Evolutionary conservation across 2,888 invertebrate species (phyloP), one percentile per base, ranked within the genome.

Genomic region (Bellardia pandia): DNA sequence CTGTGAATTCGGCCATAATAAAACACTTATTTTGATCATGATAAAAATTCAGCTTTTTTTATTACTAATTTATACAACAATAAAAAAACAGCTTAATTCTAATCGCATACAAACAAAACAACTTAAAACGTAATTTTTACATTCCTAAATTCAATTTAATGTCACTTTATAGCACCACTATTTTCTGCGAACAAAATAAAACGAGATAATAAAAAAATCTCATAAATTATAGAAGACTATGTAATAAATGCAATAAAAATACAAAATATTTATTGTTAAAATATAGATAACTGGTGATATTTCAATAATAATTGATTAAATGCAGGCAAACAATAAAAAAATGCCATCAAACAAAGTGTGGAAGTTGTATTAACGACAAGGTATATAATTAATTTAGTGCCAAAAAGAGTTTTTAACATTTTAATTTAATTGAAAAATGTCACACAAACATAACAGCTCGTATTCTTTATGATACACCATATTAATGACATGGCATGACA

Each of bases 181-280:
- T 9, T 33, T 3, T 56, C 23, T 16, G 11, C 3, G 58, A 33
- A 58, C 3, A 58, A 58, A 33, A 2, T n/a, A 53, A 53, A 4
- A 53, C 14, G 5, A n/a, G 53, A 53, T 58, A 56, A 56, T 56
- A 56, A 56, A 56, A 56, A 51, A 56, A 56, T 60, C 30, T 62
- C 33, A 62, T 62, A 62, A 62, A 62, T 62, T 62, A 37, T 62
- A 62, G 37, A 37, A 62, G n/a, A 37, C 33, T 62, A 62, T 62
- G 37, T 62, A n/a, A 62, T n/a, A 62, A 62, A 62, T 62, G 33
- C 37, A 13, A 62, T 62, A 37, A 62, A 62, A 62, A 62, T n/a
- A n/a, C n/a, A 33, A 62, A n/a, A 58, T 23, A 58, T 9, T 30
- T 58, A n/a, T 58, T 58, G 58, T 58, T 23, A 9, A 11, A 30